These are phyloP conservation scores for Autographa gamma DNA, from an alignment of 2,888 invertebrate genomes.

Conservation along the genomic window DNA sequence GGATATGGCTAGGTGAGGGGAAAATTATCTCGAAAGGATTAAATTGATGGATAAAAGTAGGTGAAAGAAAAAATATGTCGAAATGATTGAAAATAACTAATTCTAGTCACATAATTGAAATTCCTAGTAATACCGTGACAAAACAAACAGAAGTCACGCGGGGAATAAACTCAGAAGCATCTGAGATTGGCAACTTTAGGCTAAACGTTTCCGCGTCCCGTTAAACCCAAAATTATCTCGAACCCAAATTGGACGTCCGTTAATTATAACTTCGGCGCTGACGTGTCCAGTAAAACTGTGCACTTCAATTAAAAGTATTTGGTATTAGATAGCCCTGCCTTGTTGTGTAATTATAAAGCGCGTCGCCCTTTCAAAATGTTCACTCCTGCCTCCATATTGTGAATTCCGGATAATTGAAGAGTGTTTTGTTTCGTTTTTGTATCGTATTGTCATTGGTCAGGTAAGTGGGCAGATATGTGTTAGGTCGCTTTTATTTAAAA, in stretches of 20 bases:
- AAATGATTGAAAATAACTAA: too few relatives aligned
- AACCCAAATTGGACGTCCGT: constrained; percentile 74
- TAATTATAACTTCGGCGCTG: constrained; percentile 83
- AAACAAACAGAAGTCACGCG: constrained; percentile 1
- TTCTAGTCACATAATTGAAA: not conserved
- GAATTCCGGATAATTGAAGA: constrained; percentile 35
- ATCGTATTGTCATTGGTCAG: constrained; percentile 3
- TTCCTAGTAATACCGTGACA: not conserved
- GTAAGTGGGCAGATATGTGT: not conserved
- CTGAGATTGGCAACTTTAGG: constrained; percentile 45
- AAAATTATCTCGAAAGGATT: too few relatives aligned
- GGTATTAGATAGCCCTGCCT: constrained; percentile 58
- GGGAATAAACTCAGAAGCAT: constrained; percentile 44
- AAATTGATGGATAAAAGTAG: too few relatives aligned
- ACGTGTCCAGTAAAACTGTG: constrained; percentile 74
- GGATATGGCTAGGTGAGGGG: too few relatives aligned
- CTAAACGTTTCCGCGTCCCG: constrained; percentile 58
- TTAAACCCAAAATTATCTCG: constrained; percentile 79
- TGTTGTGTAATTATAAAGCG: constrained; percentile 62
- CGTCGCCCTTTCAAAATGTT: constrained; percentile 42
- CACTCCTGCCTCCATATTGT: constrained; percentile 27
- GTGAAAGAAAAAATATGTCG: too few relatives aligned
- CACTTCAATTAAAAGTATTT: constrained; percentile 79
- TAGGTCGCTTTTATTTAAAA: not conserved
- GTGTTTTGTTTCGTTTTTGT: constrained; percentile 30